Conservation (phyloP, 2,113 vertebrate genomes). For the Vulpes ferrilata region DNA sequence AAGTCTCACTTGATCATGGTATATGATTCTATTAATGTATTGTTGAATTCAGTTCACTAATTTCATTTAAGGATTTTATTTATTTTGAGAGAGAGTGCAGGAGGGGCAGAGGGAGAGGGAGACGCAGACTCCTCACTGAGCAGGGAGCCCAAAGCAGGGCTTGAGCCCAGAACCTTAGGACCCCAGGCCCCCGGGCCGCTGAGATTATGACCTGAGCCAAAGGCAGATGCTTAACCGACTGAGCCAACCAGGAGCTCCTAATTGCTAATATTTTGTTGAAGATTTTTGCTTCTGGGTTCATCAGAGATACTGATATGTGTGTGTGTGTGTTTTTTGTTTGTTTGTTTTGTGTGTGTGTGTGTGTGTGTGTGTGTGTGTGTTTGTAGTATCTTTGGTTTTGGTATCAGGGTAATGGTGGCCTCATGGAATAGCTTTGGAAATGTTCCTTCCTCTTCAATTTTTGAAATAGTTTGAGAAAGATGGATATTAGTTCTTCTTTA, state of each 20-base stretch:
- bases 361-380: not conserved
- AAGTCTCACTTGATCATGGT: not conserved
- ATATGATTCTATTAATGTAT: not conserved
- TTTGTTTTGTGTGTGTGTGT: not conserved
- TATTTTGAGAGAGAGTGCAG: too few species aligned
- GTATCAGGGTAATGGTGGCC: not conserved
- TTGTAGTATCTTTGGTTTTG: not conserved
- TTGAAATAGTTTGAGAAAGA: not conserved
- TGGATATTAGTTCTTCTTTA: not conserved
- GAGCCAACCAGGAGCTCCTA: not conserved
- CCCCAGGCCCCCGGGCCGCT: too few species aligned
- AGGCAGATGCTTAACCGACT: not conserved
- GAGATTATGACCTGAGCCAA: not conserved
- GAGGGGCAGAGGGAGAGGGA: too few species aligned
- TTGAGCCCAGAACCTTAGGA: not conserved
- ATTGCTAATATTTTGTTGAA: not conserved
- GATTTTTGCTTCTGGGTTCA: not conserved
- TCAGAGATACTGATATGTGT: not conserved
- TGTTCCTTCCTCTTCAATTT: not conserved
- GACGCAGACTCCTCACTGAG: not conserved
- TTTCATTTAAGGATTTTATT: not conserved
- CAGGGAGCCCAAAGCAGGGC: not conserved
- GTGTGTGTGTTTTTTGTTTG: not conserved
- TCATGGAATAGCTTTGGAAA: not conserved
- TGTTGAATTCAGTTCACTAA: not conserved